A percentile compares a stretch with the other conserved stretches of the same genome.
phyloP scores from a whole-genome alignment of 1,140 invertebrate species.

The Uloborus diversus region DNA sequence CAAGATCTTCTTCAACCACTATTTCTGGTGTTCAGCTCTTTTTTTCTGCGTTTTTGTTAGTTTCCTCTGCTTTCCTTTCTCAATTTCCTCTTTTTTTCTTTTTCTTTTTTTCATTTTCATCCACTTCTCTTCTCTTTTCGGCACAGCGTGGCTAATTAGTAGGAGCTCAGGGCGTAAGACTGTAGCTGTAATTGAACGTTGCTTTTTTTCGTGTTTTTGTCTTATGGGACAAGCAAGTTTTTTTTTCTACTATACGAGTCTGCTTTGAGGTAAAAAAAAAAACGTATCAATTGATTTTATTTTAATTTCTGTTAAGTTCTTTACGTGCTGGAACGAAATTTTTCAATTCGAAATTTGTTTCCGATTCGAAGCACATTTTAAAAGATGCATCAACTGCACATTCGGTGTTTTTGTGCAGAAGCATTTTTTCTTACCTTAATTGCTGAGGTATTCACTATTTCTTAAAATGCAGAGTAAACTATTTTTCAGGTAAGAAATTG shows the following conservation, averaged over 20 bases:
- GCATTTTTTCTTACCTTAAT: neutral
- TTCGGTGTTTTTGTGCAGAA: neutral
- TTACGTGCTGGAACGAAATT: slow-evolving; percentile 11
- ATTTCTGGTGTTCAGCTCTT: neutral
- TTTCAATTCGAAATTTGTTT: slow-evolving; percentile 45
- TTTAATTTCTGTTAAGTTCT: slow-evolving; percentile 35
- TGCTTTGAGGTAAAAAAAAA: slow-evolving; percentile 13
- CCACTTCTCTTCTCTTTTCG: slow-evolving; percentile 9
- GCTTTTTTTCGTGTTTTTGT: slow-evolving; percentile 27
- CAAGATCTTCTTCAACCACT: neutral
- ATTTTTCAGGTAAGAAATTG: too few species aligned
- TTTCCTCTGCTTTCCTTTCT: too few species aligned
- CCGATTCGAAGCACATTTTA: slow-evolving; percentile 25
- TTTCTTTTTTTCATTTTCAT: neutral
- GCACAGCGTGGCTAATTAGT: slow-evolving; percentile 35
- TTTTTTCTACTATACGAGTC: slow-evolving; percentile 14
- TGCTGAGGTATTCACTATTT: too few species aligned
- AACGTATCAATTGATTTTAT: slow-evolving; percentile 24
- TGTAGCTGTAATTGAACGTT: slow-evolving; percentile 33
- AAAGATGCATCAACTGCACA: neutral
- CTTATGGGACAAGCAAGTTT: neutral
- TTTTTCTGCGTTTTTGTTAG: too few species aligned
- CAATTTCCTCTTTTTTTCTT: slow-evolving; percentile 11
- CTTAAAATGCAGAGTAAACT: too few species aligned
- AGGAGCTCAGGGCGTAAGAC: slow-evolving; percentile 23